A percentile compares a stretch with the other conserved stretches of the same genome.
These are phyloP conservation scores for Miniopterus natalensis DNA, from an alignment of 2,113 vertebrate species.

Conservation along the genomic window DNA sequence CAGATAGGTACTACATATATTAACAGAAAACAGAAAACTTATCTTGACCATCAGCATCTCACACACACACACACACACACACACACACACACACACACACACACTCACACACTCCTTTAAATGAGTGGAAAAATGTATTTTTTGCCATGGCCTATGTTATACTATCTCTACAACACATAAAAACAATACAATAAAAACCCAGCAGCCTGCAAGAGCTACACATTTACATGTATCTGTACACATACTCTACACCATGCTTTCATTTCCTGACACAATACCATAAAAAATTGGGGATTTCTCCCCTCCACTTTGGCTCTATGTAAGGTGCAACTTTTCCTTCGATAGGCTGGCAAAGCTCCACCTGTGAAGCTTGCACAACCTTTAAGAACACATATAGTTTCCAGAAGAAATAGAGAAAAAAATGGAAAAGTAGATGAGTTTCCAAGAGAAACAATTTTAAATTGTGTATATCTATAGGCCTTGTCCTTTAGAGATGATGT, in stretches of 20 bases:
- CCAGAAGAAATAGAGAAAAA: conserved; percentile 49
- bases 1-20: neutral
- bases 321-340: conserved; percentile 20
- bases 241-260: neutral
- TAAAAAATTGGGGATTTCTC: neutral
- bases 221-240: neutral
- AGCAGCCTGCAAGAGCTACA: neutral
- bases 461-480: neutral
- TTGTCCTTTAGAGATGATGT: conserved; percentile 16
- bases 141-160: neutral
- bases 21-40: conserved; percentile 36
- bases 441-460: conserved; percentile 58
- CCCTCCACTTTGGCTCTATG: neutral
- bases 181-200: neutral
- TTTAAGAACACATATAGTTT: conserved; percentile 59
- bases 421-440: conserved; percentile 51
- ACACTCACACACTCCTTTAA: neutral
- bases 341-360: conserved; percentile 9
- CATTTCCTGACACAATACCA: conserved; percentile 26
- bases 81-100: neutral
- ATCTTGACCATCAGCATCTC: neutral
- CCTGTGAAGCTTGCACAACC: conserved; percentile 36
- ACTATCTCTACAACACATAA: neutral
- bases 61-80: neutral
- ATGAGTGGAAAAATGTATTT: neutral